Conservation (phyloP, 2,888 invertebrate genomes). For the Limnephilus auricula region DNA sequence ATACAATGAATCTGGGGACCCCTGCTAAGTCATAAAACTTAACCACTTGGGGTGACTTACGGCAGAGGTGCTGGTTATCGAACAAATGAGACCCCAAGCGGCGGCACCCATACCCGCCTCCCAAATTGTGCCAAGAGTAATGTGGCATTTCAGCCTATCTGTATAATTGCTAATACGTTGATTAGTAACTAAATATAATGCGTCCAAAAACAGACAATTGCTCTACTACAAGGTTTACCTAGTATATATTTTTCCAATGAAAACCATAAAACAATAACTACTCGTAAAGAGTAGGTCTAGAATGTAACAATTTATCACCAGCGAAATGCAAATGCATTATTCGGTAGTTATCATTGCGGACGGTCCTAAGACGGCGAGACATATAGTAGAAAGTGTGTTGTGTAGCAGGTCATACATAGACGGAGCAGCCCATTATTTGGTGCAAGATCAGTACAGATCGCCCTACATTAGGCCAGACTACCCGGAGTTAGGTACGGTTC, state of each 20-base stretch:
- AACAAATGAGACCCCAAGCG: too few relatives aligned
- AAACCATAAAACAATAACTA: neutral
- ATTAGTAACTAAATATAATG: neutral
- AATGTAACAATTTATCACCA: neutral
- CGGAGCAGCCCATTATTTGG: neutral
- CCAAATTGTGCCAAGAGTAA: too few relatives aligned
- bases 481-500: neutral
- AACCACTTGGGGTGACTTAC: too few relatives aligned
- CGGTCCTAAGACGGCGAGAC: neutral
- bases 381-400: neutral
- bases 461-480: neutral
- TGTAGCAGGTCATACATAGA: neutral
- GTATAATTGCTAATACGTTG: neutral
- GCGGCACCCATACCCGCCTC: too few relatives aligned
- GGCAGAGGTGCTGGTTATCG: too few relatives aligned
- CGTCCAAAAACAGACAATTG: neutral
- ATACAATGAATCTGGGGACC: too few relatives aligned
- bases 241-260: neutral
- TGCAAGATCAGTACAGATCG: neutral
- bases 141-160: too few relatives aligned
- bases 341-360: conserved; percentile 2
- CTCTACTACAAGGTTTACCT: neutral
- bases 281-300: neutral
- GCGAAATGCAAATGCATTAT: conserved; percentile 21
- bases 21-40: too few relatives aligned